These are phyloP conservation scores for Lochmaea capreae DNA, from an alignment of 2,888 invertebrate species.

Conservation along the genomic window DNA sequence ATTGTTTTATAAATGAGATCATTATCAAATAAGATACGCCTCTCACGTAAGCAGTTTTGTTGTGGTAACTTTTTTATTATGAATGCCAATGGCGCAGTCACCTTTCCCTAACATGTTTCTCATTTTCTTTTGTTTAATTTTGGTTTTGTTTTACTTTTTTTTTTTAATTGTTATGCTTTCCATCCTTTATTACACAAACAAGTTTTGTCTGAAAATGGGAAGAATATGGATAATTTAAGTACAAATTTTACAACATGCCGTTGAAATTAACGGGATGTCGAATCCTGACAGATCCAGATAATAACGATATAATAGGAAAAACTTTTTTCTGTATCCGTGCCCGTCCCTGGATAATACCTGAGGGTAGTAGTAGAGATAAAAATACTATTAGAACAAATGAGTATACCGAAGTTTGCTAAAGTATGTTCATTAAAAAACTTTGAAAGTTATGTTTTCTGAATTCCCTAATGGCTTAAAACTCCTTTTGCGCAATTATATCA, in stretches of 20 bases:
- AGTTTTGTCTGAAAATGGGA: neutral
- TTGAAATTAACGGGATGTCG: conserved; percentile 1
- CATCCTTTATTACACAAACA: neutral
- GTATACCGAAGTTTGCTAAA: conserved; percentile 31
- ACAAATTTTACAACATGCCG: neutral
- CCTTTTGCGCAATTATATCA: conserved; percentile 31
- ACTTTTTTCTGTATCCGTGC: neutral
- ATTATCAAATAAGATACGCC: conserved; percentile 17
- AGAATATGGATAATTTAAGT: neutral
- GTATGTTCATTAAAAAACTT: conserved; percentile 35
- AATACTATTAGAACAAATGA: conserved; percentile 37
- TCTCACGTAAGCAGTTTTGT: conserved; percentile 18
- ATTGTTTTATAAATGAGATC: conserved; percentile 12
- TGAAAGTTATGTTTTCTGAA: conserved; percentile 32
- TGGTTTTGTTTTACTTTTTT: conserved; percentile 1
- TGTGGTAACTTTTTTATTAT: conserved; percentile 15
- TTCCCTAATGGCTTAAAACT: conserved; percentile 28
- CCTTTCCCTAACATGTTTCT: conserved; percentile 12
- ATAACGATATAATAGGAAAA: conserved; percentile 8
- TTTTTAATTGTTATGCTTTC: neutral
- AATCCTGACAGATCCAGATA: neutral
- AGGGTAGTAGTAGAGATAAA: conserved; percentile 23
- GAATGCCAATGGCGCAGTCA: conserved; percentile 11
- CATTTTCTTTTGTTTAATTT: conserved; percentile 14
- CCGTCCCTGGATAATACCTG: conserved; percentile 19